Conservation (phyloP, 2,797 vertebrate species). For the Manis crassicaudata region DNA sequence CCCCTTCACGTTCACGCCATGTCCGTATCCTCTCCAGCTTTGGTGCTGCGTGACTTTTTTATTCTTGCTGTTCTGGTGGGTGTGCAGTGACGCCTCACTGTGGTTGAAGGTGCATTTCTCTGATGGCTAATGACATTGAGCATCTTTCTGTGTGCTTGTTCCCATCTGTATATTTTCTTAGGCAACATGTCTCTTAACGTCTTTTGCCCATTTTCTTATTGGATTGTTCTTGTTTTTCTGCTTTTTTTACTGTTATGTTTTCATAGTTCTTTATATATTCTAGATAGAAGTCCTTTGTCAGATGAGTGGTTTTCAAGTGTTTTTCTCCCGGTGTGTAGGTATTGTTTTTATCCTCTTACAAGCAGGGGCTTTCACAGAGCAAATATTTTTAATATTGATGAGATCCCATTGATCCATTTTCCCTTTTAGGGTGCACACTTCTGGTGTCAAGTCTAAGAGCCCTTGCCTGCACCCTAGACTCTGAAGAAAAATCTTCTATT, state of each 20-base stretch:
- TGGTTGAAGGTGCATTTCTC: background rate
- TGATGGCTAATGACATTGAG: background rate
- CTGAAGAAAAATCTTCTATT: background rate
- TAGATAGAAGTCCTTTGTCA: background rate
- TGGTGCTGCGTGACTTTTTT: background rate
- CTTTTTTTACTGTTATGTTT: background rate
- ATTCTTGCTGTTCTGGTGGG: background rate
- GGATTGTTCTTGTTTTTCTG: background rate
- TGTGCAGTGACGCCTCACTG: rapidly evolving
- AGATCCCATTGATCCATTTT: background rate
- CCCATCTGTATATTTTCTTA: rapidly evolving
- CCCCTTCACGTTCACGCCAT: rapidly evolving
- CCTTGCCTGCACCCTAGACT: background rate
- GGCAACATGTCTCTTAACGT: background rate
- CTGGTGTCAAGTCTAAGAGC: background rate
- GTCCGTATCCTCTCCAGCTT: no score
- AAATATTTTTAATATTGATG: background rate
- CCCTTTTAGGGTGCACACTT: background rate
- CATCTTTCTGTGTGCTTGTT: background rate
- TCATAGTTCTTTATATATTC: background rate
- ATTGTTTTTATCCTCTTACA: background rate
- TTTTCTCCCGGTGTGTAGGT: background rate
- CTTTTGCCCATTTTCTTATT: background rate
- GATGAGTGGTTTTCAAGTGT: background rate
- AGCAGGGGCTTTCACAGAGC: background rate